Evolutionary conservation across 2,797 vertebrate species (phyloP), one percentile per base, ranked within the genome.

Genomic region (Bryconaethiops microstoma): DNA sequence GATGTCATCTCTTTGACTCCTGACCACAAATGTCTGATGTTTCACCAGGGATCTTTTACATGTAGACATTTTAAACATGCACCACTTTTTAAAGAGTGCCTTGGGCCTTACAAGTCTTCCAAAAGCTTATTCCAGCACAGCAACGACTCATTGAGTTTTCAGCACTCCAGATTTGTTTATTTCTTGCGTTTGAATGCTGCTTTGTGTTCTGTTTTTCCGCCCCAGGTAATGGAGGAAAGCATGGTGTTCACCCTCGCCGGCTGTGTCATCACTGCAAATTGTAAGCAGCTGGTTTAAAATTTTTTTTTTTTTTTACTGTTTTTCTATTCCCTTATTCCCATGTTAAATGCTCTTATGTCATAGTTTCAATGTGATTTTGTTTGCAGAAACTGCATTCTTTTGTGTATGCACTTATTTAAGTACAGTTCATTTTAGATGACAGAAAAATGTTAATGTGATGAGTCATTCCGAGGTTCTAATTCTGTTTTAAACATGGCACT

Each of bases 171-270:
- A 40, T 39, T 23, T 52, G 45, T 52, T 52, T 1, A 5, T 57
- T 35, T 0, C 0, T 62, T 77, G 39, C 6, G 16, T 45, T n/a
- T 64, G 50, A 65, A 14, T 67, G 2, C 21, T 25, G 54, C 45
- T 76, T 72, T 4, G 13, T 67, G 8, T 60, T 2, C 0, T 70
- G 39, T 10, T 13, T 67, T 63, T 7, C 5, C 77, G 62, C 42
- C 83, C 78, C 79, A 99, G 97, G 92, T 99, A 85, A 92, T 98
- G 90, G 98, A 99, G 91, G 97, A 99, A 87, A 95, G 95, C 48
- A 97, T 99, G 97, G 97, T 99, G 88, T 99, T 99, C 91, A 96
- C 95, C 76, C 87, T 99, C 87, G 95, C 96, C 6, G 96, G 97
- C 84, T 96, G 95, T 48, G 90, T 97, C 87, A 96, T 99, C 89